These are phyloP conservation scores for Apeltes quadracus DNA, from an alignment of 2,113 vertebrate genomes.

Conservation along the genomic window DNA sequence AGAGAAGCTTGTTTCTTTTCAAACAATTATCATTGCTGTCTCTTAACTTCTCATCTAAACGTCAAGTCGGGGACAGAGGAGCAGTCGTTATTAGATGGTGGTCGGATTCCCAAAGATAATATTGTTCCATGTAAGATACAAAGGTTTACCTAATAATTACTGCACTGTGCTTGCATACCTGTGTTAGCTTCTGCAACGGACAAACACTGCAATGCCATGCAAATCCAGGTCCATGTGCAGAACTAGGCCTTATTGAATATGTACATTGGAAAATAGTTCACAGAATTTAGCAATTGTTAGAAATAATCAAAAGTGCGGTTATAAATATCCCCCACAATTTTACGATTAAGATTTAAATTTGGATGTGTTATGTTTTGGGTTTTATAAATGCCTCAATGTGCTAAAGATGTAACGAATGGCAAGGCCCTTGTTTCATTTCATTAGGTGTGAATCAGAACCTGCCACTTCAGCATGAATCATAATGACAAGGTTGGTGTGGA, in stretches of 20 bases:
- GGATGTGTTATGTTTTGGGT: background rate
- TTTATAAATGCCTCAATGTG: background rate
- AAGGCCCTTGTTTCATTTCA: constrained; percentile 30
- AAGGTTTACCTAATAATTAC: background rate
- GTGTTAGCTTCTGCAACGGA: background rate
- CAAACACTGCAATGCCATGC: background rate
- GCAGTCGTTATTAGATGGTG: background rate
- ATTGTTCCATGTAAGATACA: background rate
- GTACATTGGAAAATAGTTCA: background rate
- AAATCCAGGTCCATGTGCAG: background rate
- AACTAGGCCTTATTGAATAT: background rate
- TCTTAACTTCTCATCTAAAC: constrained; percentile 3
- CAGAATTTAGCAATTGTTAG: background rate
- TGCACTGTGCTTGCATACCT: background rate
- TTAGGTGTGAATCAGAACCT: constrained; percentile 41
- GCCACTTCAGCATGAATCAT: constrained; percentile 41
- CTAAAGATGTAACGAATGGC: constrained; percentile 7
- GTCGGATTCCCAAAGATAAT: background rate
- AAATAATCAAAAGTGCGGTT: background rate
- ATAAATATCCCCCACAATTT: background rate
- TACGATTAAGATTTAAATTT: background rate
- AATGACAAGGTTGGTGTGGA: constrained; percentile 36
- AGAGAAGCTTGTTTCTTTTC: background rate
- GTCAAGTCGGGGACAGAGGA: background rate
- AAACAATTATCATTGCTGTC: background rate